Evolutionary conservation across 2,797 vertebrate species (phyloP).

Genomic region (Saxicola maurus): DNA sequence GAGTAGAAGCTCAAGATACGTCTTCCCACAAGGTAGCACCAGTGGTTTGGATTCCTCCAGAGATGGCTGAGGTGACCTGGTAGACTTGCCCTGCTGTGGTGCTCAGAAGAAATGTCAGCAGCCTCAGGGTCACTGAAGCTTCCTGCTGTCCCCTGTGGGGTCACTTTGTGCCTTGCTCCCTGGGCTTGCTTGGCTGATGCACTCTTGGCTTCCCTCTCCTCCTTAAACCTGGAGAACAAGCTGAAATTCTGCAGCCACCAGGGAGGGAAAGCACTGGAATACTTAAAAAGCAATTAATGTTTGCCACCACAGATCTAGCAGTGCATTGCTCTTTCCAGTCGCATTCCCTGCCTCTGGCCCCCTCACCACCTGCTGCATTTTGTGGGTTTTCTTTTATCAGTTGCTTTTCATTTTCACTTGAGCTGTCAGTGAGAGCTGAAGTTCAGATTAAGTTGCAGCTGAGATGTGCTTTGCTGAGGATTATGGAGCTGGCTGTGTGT

Average conservation of each 20-base stretch:
- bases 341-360: not conserved
- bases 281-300: conserved; percentile 37
- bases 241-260: not conserved
- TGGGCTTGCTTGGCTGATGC: not conserved
- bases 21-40: not conserved
- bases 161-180: not conserved
- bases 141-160: not conserved
- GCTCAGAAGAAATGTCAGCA: not conserved
- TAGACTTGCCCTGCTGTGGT: not conserved
- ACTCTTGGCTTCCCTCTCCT: not conserved
- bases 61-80: not conserved
- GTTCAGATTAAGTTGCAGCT: conserved; percentile 28
- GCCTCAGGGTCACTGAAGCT: not conserved
- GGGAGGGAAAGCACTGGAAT: not conserved
- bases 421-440: not conserved
- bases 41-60: not conserved
- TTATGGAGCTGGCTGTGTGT: not conserved
- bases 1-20: not conserved
- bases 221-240: not conserved
- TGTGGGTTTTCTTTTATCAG: not conserved
- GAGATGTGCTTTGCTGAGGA: conserved; percentile 14
- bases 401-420: conserved; percentile 25
- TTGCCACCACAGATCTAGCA: not conserved
- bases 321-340: not conserved
- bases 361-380: not conserved